Conservation (phyloP, 2,797 vertebrate genomes). For the Trachurus trachurus region DNA sequence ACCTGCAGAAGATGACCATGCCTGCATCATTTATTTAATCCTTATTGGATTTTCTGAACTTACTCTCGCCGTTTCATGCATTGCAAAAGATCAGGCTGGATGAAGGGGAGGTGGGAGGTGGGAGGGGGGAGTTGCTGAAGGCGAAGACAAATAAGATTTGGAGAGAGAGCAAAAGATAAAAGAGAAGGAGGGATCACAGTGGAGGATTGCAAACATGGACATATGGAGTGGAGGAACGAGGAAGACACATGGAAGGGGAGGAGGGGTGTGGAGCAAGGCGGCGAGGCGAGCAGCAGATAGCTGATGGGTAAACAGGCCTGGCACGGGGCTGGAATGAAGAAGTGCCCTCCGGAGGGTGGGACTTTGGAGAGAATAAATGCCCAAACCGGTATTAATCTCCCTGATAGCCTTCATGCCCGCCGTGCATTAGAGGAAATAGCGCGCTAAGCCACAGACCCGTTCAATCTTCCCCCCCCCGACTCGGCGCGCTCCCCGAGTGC, state of each 20-base stretch:
- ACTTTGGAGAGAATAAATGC: constrained; percentile 84
- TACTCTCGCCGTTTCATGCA: constrained; percentile 19
- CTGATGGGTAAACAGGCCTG: constrained; percentile 63
- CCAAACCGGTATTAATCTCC: constrained; percentile 83
- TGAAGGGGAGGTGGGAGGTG: too few relatives aligned
- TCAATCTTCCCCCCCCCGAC: constrained; percentile 71
- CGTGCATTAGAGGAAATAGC: constrained; percentile 82
- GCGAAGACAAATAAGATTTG: constrained; percentile 33
- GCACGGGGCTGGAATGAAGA: constrained; percentile 67
- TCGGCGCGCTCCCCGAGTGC: constrained; percentile 57
- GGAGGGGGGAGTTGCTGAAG: constrained; percentile 3
- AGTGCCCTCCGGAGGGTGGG: constrained; percentile 67
- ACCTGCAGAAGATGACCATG: constrained; percentile 22
- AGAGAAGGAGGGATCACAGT: constrained; percentile 23
- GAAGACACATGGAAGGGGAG: constrained; percentile 1
- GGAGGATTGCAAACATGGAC: constrained; percentile 31
- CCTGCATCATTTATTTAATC: constrained; percentile 39
- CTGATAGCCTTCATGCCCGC: constrained; percentile 78
- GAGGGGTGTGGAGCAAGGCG: constrained; percentile 22
- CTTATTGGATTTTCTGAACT: constrained; percentile 48
- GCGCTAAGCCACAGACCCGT: constrained; percentile 73
- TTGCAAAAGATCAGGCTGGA: constrained; percentile 24
- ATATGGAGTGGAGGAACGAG: constrained; percentile 17
- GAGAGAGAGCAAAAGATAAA: constrained; percentile 30
- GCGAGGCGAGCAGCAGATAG: constrained; percentile 43